Base-by-base conservation (phyloP, 2,797 vertebrate species). In the Sebastes ruberrimus region DNA sequence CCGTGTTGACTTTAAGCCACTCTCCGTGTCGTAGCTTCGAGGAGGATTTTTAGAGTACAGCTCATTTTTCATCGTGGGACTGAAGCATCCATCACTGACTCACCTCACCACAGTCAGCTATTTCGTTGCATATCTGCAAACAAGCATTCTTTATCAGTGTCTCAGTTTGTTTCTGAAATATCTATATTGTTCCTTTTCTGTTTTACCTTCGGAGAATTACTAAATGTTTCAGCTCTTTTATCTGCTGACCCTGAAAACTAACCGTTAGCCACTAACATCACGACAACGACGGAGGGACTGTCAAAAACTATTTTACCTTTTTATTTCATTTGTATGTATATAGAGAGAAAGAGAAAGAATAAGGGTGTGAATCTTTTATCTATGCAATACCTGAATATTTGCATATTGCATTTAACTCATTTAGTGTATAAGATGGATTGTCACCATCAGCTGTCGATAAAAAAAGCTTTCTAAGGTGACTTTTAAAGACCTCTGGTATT, bases 191-290 rank as follows among this genome's bases (percentile, higher is more conserved):
- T 18, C 1, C 6, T 18, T 46, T 57, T 32, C 38, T 1, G 3
- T 7, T 65, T 46, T 32, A 23, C 20, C 18, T 57, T 30, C 2
- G 4, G 9, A 9, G 16, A n/a, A 33, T 10, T 22, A 11, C 10
- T 52, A 61, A n/a, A 69, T 33, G 42, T 35, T 53, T 61, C 55
- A 68, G 38, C n/a, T 8, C 10, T 60, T 28, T 63, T 63, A 63
- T 63, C 23, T 53, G 23, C 32, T 38, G 65, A 68, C 65, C 22
- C 57, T 62, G 23, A 69, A 61, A 61, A 27, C 22, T 18, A 32
- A 23, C 64, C 3, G 18, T 20, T 42, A 28, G 10, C 16, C 38
- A 10, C 27, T 6, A 25, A 22, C 25, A 28, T 35, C 11, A 35
- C 11, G 35, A 35, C 35, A 35, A 35, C 11, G 11, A 0, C 4